Evolutionary conservation across 1,140 invertebrate genomes (phyloP).

Genomic region (Drosophila takahashii): DNA sequence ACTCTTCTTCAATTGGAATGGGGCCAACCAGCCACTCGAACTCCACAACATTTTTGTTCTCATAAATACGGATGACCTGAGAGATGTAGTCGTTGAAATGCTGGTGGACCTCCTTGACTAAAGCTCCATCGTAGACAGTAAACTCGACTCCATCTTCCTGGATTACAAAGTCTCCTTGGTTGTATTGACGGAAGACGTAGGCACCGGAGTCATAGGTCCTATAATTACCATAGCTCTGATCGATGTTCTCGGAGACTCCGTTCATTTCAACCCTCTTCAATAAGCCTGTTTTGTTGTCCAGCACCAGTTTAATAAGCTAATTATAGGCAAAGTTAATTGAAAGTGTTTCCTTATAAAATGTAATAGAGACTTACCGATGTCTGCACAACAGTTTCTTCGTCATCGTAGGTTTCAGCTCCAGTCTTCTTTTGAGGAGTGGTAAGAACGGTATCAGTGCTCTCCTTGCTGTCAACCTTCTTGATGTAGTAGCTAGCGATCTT

Average conservation of each 20-base stretch:
- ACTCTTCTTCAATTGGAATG: constrained; percentile 91
- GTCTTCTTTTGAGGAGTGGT: neutral
- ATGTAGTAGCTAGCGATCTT: constrained; percentile 63
- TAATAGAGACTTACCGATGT: constrained; percentile 49
- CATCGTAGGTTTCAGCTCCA: constrained; percentile 11
- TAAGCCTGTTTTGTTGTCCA: constrained; percentile 79
- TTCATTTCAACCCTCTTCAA: constrained; percentile 87
- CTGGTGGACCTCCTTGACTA: constrained; percentile 94
- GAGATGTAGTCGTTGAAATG: constrained; percentile 90
- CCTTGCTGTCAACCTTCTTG: constrained; percentile 24
- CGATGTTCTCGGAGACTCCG: constrained; percentile 70
- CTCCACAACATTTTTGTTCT: constrained; percentile 89
- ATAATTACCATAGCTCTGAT: constrained; percentile 92
- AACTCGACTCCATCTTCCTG: constrained; percentile 85
- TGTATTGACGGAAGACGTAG: constrained; percentile 93
- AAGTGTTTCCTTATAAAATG: neutral
- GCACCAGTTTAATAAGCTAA: constrained; percentile 56
- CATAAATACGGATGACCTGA: constrained; percentile 92
- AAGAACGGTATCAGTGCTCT: neutral
- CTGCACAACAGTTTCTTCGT: constrained; percentile 48
- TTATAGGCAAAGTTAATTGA: neutral
- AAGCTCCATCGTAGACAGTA: constrained; percentile 87
- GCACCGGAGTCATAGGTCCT: constrained; percentile 91
- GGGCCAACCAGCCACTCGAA: constrained; percentile 97
- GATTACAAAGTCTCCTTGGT: constrained; percentile 60